Percentiles rank a stretch among this genome's conserved stretches.
Evolutionary conservation across 2,113 vertebrate genomes (phyloP).

Genomic region (Psilopsiagon aymara): DNA sequence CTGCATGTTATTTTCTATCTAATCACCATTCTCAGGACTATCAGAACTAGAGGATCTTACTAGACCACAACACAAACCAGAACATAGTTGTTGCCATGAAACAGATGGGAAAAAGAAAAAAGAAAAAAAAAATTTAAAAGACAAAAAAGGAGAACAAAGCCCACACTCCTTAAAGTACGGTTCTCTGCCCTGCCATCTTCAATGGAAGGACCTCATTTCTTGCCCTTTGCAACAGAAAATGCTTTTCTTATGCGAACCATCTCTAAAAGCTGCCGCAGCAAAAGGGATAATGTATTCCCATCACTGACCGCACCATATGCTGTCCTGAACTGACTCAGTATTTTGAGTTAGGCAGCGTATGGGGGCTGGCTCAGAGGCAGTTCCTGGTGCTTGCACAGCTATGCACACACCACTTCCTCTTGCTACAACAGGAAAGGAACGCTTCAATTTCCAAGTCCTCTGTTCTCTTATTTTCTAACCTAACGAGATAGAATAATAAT

Average conservation of each 20-base stretch:
- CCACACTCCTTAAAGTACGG: neutral
- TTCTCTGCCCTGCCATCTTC: neutral
- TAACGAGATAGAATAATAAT: neutral
- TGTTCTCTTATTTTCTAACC: neutral
- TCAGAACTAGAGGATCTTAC: neutral
- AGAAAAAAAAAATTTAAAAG: neutral
- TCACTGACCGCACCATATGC: neutral
- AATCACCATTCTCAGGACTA: neutral
- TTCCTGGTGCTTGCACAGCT: neutral
- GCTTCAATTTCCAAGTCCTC: neutral
- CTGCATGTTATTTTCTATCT: neutral
- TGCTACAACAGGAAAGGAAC: neutral
- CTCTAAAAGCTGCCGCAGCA: neutral
- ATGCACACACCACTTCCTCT: neutral
- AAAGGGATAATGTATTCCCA: neutral
- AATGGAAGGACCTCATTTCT: neutral
- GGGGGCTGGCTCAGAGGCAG: neutral
- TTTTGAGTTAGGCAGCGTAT: neutral
- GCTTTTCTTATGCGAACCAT: accelerated
- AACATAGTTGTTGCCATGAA: neutral
- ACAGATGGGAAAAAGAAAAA: neutral
- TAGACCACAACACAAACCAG: neutral
- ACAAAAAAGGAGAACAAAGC: too few relatives aligned
- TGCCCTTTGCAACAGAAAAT: neutral
- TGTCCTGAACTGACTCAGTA: neutral